Percentiles rank a stretch among this genome's conserved stretches.
phyloP scores from a whole-genome alignment of 2,888 invertebrate genomes.

The Palloptera scutellata region DNA sequence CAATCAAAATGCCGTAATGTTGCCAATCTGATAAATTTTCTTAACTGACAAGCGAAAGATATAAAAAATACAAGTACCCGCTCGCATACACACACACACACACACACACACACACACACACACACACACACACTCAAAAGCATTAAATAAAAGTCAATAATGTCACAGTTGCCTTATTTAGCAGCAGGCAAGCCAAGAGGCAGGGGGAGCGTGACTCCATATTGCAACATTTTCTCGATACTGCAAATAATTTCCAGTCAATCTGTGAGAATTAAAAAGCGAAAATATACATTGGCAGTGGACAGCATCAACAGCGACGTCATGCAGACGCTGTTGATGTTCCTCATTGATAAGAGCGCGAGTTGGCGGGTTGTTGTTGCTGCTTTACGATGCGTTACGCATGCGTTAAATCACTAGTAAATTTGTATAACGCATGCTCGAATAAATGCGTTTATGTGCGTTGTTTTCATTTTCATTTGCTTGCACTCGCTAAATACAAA shows the following conservation, averaged over 20 bases:
- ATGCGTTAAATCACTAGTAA: background rate
- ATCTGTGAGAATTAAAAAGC: constrained; percentile 32
- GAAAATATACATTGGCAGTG: constrained; percentile 14
- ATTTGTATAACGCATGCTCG: background rate
- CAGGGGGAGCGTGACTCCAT: no score
- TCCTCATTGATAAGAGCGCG: constrained; percentile 21
- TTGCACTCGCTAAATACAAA: background rate
- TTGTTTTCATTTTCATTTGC: constrained; percentile 7
- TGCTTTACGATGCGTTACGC: background rate
- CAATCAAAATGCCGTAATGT: background rate
- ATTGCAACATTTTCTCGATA: background rate
- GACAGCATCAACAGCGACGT: background rate
- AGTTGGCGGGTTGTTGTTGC: background rate
- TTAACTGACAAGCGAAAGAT: background rate
- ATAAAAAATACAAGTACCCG: background rate
- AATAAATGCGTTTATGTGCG: background rate
- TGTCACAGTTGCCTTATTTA: no score
- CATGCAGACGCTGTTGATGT: constrained; percentile 12
- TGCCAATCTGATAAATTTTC: constrained; percentile 3
- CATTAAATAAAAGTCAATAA: no score
- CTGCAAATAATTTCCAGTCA: background rate
- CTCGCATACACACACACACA: background rate
- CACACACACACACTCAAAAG: background rate
- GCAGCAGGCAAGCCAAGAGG: no score
- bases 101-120: background rate